Percentiles rank a stretch among this genome's conserved stretches.
Evolutionary conservation across 2,797 vertebrate genomes (phyloP).

Genomic region (Protosalanx chinensis): DNA sequence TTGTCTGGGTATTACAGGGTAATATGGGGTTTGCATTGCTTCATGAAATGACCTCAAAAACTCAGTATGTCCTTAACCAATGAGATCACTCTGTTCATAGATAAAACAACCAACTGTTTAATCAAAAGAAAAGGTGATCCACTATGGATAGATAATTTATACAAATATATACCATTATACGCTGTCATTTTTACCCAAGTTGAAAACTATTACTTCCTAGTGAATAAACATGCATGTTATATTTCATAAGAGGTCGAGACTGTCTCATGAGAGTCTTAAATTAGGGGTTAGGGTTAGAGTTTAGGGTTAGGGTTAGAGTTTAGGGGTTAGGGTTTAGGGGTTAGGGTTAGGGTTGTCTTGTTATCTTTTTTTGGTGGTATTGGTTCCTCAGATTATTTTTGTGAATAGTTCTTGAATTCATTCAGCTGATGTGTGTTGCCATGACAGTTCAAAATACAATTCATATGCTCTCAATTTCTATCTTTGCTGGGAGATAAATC

Average conservation of each 20-base stretch:
- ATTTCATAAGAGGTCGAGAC: no score
- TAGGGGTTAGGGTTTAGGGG: no score
- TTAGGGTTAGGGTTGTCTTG: background rate
- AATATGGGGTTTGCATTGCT: background rate
- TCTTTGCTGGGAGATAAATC: background rate
- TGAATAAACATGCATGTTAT: background rate
- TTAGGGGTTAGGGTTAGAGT: no score
- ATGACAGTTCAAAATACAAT: no score
- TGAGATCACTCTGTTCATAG: background rate
- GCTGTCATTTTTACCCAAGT: background rate
- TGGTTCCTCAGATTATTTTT: background rate
- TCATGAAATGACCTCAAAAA: background rate
- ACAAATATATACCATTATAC: background rate
- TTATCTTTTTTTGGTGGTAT: no score
- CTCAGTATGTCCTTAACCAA: background rate
- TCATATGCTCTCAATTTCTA: no score
- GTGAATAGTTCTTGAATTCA: background rate
- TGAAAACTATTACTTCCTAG: background rate
- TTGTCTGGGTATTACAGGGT: constrained; percentile 10
- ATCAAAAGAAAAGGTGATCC: background rate
- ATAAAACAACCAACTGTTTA: background rate
- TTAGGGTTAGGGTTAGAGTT: no score
- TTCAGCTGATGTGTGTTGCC: background rate
- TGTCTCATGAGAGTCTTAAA: no score
- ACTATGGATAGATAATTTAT: background rate